These are phyloP conservation scores for Pomacea maculata DNA, from an alignment of 1,140 invertebrate genomes.

Conservation along the genomic window DNA sequence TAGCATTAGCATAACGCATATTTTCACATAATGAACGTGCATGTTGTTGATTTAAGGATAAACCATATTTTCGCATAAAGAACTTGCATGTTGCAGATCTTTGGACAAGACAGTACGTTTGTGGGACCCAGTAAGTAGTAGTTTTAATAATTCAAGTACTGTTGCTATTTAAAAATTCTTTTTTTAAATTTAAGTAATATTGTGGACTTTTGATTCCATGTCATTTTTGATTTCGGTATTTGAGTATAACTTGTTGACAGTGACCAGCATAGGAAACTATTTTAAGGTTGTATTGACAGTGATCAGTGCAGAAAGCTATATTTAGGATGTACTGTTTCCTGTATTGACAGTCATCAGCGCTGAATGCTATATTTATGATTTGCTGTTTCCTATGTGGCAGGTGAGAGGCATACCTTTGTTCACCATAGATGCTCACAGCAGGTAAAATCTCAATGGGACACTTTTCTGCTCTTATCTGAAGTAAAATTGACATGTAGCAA, in stretches of 20 bases:
- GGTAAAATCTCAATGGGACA: not conserved
- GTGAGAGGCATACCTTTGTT: slow-evolving; percentile 19
- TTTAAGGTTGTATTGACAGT: too few relatives aligned
- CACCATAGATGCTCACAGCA: slow-evolving; percentile 20
- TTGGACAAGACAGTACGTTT: slow-evolving; percentile 77
- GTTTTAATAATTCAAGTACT: not conserved
- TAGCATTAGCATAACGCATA: too few relatives aligned
- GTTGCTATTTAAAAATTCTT: too few relatives aligned
- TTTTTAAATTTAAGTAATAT: not conserved
- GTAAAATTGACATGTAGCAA: too few relatives aligned
- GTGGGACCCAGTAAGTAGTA: slow-evolving; percentile 72
- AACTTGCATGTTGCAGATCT: slow-evolving; percentile 61
- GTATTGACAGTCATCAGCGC: slow-evolving; percentile 9
- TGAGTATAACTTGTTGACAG: not conserved
- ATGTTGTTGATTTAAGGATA: too few relatives aligned
- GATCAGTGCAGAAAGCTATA: too few relatives aligned
- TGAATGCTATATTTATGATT: not conserved
- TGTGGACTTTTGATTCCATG: not conserved
- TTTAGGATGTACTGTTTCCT: not conserved
- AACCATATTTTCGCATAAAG: too few relatives aligned
- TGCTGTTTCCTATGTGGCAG: slow-evolving; percentile 13
- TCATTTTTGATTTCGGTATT: not conserved
- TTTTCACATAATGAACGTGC: too few relatives aligned
- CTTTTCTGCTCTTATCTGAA: too few relatives aligned
- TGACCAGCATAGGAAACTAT: too few relatives aligned